Base-by-base conservation (phyloP, 2,113 vertebrate genomes). In the Leptobrachium ailaonicum region DNA sequence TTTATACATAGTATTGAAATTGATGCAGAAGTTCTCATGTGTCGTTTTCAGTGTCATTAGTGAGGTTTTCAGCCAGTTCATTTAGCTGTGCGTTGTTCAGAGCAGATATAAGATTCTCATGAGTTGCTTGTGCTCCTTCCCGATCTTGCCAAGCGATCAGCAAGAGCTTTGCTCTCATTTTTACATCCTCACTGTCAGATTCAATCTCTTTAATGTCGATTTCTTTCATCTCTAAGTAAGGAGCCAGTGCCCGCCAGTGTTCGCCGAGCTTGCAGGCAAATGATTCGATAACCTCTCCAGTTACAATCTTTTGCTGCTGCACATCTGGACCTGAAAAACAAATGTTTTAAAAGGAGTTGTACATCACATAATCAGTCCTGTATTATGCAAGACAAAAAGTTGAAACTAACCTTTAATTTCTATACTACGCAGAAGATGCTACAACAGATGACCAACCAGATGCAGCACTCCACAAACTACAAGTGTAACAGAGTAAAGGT, bases 81-180 rank as follows among this genome's bases (percentile, higher is more conserved):
- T 84, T 82, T 62, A 98, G 90, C 1, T 95, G 95, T 0, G 96
- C 94, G 0, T 94, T 87, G 58, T 64, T 95, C 2, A 99, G 91
- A 0, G 95, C 96, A 0, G 82, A 10, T 0, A 95, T 88, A 79
- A 98, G 92, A 76, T 89, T 96, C 80, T 96, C 97, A 0, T 94
- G 90, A 0, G 91, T 97, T 0, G 98, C 96, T 0, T 97, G 96
- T 0, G 87, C 5, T 0, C 95, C 96, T 85, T 99, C 98, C 77
- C 97, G 90, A 72, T 99, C 98, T 88, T 99, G 98, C 98, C 98
- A 99, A 79, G 96, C 94, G 0, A 98, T 95, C 5, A 99, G 93
- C 83, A 99, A 90, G 90, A 98, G 95, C 85, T 95, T 98, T 0
- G 98, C 98, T 86, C 97, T 95, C 91, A 98, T 96, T 81, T 94